Evolutionary conservation across 1,140 invertebrate species (phyloP).

Genomic region (Drosophila sucinea): DNA sequence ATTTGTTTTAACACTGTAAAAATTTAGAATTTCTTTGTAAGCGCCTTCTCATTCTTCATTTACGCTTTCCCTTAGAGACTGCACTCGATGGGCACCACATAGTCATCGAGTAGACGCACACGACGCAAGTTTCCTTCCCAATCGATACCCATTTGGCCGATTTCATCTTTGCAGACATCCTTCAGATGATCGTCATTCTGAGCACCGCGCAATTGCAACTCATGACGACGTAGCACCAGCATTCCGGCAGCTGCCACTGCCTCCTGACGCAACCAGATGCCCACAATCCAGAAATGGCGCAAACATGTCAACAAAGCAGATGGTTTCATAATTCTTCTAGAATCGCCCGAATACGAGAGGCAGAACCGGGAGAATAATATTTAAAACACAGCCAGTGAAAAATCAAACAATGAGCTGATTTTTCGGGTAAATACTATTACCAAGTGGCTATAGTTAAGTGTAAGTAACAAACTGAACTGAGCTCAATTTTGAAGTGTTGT

Average conservation of each 20-base stretch:
- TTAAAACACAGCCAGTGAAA: too few relatives aligned
- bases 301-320: conserved; percentile 47
- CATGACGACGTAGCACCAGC: conserved; percentile 45
- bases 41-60: background rate
- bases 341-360: background rate
- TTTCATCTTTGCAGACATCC: background rate
- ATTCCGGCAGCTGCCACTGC: conserved; percentile 59
- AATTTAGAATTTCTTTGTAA: background rate
- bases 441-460: too few relatives aligned
- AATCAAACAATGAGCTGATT: too few relatives aligned
- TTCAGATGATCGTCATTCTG: conserved; percentile 7
- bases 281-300: conserved; percentile 61
- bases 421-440: too few relatives aligned
- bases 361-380: too few relatives aligned
- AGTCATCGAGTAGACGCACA: conserved; percentile 62
- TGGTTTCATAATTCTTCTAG: conserved; percentile 49
- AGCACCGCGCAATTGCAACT: conserved; percentile 14
- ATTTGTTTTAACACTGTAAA: background rate
- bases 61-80: conserved; percentile 23
- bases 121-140: conserved; percentile 43
- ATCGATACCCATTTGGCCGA: conserved; percentile 51
- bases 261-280: conserved; percentile 62
- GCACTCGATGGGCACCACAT: conserved; percentile 59
- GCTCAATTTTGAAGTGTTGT: too few relatives aligned
- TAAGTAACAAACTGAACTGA: too few relatives aligned